Base-by-base conservation (phyloP, 2,888 invertebrate species). In the Andricus curvator region DNA sequence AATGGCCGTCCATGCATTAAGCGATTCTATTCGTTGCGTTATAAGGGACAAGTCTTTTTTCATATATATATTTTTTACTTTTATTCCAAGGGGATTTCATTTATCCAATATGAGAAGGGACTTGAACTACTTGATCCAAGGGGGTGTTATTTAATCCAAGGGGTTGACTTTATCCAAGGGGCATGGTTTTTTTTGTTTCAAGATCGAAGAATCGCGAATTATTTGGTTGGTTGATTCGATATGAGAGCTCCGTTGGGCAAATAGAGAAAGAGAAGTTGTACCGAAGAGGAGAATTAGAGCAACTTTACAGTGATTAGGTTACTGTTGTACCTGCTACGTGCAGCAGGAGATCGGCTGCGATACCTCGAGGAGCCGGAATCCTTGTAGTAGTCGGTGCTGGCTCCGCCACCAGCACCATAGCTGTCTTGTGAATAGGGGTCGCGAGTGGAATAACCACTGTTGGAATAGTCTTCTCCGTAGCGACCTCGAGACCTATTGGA, bases 291-390 rank as follows among this genome's bases (percentile, higher is more conserved):
- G 74, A 74, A 74, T 83, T 81, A 84, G 82, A 84, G 85, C 82
- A 85, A 82, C 82, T 86, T 85, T 85, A 89, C 86, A 85, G 86
- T 84, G 87, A 86, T 85, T 86, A 81, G 85, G 86, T 89, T 86
- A 86, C 88, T 85, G 86, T 88, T 90, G 88, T 94, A 94, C 94
- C 94, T 94, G 93, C 93, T 93, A 92, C 94, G 93, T 90, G 93
- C 93, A 87, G 93, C 93, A 84, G 94, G 94, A 82, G 94, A 94
- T 84, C 94, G 93, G 90, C 93, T 94, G 86, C 94, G 92, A 90
- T 94, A 94, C 89, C 94, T 93, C 86, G 93, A 93, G 83, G 93
- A 91, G 85, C 90, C 89, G 87, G 94, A 94, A 86, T 92, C 91
- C 89, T 91, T 92, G 85, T 92, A 92, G 88, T 92, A 92, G 85